phyloP scores from a whole-genome alignment of 2,888 invertebrate genomes.

The Chromoteleia sp. region DNA sequence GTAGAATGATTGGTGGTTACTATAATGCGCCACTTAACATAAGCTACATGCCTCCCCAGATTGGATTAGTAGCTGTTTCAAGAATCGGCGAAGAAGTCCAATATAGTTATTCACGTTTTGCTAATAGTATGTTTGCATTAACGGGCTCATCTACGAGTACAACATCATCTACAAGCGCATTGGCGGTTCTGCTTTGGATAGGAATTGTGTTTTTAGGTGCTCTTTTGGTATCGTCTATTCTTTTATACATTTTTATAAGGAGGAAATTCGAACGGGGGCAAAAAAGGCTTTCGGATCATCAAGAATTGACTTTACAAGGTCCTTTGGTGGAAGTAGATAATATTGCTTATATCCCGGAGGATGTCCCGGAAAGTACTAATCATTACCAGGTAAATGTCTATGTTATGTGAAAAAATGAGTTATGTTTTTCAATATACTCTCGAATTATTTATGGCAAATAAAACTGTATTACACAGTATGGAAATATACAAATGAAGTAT shows the following conservation, averaged over 20 bases:
- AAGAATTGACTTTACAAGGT: constrained; percentile 91
- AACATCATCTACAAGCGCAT: constrained; percentile 63
- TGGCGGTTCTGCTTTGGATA: constrained; percentile 85
- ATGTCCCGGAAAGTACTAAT: constrained; percentile 88
- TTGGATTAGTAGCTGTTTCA: constrained; percentile 84
- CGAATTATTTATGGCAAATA: too few relatives aligned
- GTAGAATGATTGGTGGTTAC: constrained; percentile 89
- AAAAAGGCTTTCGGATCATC: constrained; percentile 86
- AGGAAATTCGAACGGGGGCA: constrained; percentile 77
- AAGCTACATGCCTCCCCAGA: constrained; percentile 79
- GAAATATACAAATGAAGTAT: too few relatives aligned
- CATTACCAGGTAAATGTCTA: constrained; percentile 85
- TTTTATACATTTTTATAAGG: constrained; percentile 87
- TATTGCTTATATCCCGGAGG: constrained; percentile 91
- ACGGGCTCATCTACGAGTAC: neutral
- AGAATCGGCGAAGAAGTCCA: constrained; percentile 83
- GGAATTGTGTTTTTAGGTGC: constrained; percentile 90
- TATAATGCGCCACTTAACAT: constrained; percentile 90
- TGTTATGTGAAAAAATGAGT: neutral
- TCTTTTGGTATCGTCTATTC: constrained; percentile 88
- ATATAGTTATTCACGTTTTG: constrained; percentile 79
- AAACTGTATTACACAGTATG: too few relatives aligned
- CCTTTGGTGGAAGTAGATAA: constrained; percentile 93
- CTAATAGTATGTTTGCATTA: constrained; percentile 64
- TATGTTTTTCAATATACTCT: neutral